These are phyloP conservation scores for Pyrocephalus nanus DNA, from an alignment of 2,797 vertebrate species.

Conservation along the genomic window DNA sequence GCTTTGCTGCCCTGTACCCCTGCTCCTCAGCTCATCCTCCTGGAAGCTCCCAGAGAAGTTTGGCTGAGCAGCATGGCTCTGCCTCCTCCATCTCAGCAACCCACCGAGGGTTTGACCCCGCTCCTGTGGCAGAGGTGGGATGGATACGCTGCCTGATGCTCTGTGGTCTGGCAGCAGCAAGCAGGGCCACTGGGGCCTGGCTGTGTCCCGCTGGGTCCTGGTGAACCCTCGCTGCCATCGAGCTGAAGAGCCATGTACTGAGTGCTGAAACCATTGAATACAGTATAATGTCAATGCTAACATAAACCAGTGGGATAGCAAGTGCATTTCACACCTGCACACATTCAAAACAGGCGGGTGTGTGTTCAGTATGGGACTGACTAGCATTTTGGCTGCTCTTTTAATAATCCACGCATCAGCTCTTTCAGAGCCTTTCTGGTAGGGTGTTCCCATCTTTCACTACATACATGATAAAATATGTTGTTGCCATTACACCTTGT, in stretches of 20 bases:
- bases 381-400: constrained; percentile 48
- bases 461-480: constrained; percentile 22
- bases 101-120: rapidly evolving
- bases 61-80: neutral
- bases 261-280: neutral
- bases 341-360: rapidly evolving
- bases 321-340: constrained; percentile 23
- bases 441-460: neutral
- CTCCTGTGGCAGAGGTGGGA: neutral
- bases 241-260: neutral
- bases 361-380: neutral
- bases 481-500: constrained; percentile 55
- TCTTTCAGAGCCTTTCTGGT: neutral
- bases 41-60: neutral
- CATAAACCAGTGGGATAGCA: neutral
- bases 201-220: neutral
- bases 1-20: neutral
- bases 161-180: neutral
- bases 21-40: neutral
- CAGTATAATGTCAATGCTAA: neutral
- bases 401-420: neutral
- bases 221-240: neutral
- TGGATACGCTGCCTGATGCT: rapidly evolving
- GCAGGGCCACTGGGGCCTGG: neutral
- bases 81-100: neutral